Evolutionary conservation across 2,113 vertebrate genomes (phyloP), one percentile per base, ranked within the genome.

Genomic region (Neogale vison): DNA sequence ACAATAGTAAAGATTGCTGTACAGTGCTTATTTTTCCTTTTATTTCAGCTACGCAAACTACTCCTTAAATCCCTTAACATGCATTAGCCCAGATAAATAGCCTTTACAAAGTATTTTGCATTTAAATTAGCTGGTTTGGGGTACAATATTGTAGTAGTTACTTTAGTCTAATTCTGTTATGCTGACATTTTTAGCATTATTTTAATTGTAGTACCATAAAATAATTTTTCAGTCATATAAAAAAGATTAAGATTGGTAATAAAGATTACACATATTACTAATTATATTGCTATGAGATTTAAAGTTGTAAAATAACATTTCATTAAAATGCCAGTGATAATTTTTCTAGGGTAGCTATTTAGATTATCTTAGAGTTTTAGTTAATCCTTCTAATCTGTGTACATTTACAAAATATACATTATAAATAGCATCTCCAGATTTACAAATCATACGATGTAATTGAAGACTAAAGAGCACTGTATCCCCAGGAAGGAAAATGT

Each of bases 1-100:
- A 99, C 98, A 99, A 99, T 98, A 99, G 96, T 97, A 98, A 98
- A 98, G 98, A 98, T 99, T 99, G 97, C 98, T 99, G 98, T 98
- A 93, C 82, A 98, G 92, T 88, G 45, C 45, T 97, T 98, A 94
- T 97, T 98, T 94, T 92, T 88, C 24, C 88, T 97, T 96, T 98
- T 47, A 96, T 90, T 96, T 96, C 47, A 95, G 94, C 98, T 98
- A 97, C 89, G 93, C 87, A 98, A 98, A 98, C 81, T 96, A 96
- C 52, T 97, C 93, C 96, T 98, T 98, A 96, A 98, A 98, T 98
- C 94, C 95, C 93, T 67, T 97, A 98, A 97, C 97, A 98, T 97
- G 88, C 52, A 98, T 97, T 98, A 98, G 95, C 76, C 86, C 93
- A 97, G 47, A 98, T 95, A 98, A 98, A 98, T 97, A 98, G 81